Conservation (phyloP, 2,113 vertebrate species). For the Oreochromis aureus region DNA sequence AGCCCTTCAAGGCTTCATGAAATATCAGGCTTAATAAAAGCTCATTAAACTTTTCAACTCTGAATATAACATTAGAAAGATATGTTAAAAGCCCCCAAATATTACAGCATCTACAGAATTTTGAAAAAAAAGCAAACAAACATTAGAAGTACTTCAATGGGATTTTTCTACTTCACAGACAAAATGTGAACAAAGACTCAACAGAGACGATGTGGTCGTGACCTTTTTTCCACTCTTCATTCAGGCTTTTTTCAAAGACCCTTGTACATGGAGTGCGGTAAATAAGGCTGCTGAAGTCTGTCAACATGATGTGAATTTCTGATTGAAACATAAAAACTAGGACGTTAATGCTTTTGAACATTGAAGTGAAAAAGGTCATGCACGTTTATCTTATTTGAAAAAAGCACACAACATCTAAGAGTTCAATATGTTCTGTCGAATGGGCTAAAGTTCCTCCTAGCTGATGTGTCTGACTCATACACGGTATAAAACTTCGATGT, state of each 20-base stretch:
- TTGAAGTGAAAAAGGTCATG: not conserved
- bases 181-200: not conserved
- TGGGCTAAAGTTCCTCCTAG: not conserved
- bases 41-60: conserved; percentile 10
- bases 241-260: not conserved
- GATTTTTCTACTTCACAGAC: not conserved
- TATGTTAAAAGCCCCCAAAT: not conserved
- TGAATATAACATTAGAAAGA: not conserved
- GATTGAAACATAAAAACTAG: not conserved
- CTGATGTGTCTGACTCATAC: not conserved
- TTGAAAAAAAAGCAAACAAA: not conserved
- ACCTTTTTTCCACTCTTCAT: not conserved
- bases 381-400: not conserved
- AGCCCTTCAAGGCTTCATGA: not conserved
- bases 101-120: not conserved
- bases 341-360: not conserved
- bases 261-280: not conserved
- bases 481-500: not conserved
- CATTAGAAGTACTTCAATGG: not conserved
- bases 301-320: not conserved
- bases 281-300: not conserved
- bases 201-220: not conserved
- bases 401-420: not conserved
- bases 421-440: not conserved
- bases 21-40: conserved; percentile 13